Conservation (phyloP, 2,888 invertebrate species). For the Hoplodrina blanda region DNA sequence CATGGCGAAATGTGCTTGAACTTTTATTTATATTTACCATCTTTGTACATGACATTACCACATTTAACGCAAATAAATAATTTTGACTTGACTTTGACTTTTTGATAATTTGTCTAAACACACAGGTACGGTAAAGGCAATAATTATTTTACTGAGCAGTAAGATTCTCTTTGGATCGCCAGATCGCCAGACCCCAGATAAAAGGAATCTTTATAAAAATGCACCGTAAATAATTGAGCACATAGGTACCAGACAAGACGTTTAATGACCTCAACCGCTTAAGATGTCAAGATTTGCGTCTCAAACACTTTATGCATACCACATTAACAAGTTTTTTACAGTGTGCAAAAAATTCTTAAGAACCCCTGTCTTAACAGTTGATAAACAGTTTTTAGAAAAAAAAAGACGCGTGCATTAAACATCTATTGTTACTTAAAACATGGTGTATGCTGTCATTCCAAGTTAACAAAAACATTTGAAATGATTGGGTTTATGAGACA, state of each 20-base stretch:
- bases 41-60: too few relatives aligned
- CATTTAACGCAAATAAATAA: too few relatives aligned
- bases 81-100: too few relatives aligned
- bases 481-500: background rate
- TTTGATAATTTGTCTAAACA: background rate
- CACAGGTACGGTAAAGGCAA: background rate
- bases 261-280: conserved; percentile 10
- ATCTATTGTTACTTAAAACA: background rate
- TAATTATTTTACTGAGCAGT: background rate
- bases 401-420: background rate
- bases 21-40: too few relatives aligned
- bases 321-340: conserved; percentile 7
- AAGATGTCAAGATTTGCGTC: conserved; percentile 12
- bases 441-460: background rate
- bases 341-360: conserved; percentile 6
- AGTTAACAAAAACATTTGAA: background rate
- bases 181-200: background rate
- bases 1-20: too few relatives aligned
- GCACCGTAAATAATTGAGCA: background rate
- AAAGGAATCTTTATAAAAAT: background rate
- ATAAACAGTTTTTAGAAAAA: conserved; percentile 8
- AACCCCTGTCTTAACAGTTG: conserved; percentile 3
- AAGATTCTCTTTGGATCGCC: background rate
- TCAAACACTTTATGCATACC: background rate
- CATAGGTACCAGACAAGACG: conserved; percentile 2